A percentile compares a stretch with the other conserved stretches of the same genome.
phyloP scores from a whole-genome alignment of 2,113 vertebrate species.

The Hystrix brachyura region DNA sequence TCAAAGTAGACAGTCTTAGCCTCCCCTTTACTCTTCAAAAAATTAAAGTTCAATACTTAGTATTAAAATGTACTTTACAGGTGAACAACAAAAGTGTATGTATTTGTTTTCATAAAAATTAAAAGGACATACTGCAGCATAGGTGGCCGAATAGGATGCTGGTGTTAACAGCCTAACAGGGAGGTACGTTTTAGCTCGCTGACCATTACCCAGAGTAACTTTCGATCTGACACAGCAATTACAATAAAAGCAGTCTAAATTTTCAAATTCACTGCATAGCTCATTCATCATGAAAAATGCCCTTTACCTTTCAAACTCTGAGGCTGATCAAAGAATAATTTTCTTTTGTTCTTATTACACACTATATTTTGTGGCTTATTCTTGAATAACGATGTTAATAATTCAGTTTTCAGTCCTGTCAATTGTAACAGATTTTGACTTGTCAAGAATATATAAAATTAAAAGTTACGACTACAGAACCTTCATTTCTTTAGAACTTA shows the following conservation, averaged over 20 bases:
- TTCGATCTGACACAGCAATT: neutral
- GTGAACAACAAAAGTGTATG: neutral
- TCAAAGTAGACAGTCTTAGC: neutral
- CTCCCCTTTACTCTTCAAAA: neutral
- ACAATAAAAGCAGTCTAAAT: conserved; percentile 18
- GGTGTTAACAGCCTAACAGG: neutral
- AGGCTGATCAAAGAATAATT: conserved; percentile 72
- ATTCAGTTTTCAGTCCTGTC: conserved; percentile 76
- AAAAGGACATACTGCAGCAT: neutral
- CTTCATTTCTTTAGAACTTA: conserved; percentile 71
- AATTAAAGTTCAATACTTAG: neutral
- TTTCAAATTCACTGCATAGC: conserved; percentile 43
- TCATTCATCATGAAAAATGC: conserved; percentile 59
- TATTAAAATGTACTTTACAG: conserved; percentile 35
- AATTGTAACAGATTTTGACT: conserved; percentile 74
- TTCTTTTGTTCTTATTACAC: conserved; percentile 75
- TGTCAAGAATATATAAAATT: conserved; percentile 79
- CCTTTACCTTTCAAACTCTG: conserved; percentile 63
- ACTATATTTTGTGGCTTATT: conserved; percentile 71
- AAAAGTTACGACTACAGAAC: conserved; percentile 69
- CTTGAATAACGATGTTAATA: conserved; percentile 80
- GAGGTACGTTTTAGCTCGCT: neutral
- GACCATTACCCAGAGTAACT: neutral
- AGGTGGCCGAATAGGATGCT: neutral
- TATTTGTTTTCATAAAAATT: neutral